Conservation (phyloP, 1,140 invertebrate species). For the Hyposmocoma kahamanoa region DNA sequence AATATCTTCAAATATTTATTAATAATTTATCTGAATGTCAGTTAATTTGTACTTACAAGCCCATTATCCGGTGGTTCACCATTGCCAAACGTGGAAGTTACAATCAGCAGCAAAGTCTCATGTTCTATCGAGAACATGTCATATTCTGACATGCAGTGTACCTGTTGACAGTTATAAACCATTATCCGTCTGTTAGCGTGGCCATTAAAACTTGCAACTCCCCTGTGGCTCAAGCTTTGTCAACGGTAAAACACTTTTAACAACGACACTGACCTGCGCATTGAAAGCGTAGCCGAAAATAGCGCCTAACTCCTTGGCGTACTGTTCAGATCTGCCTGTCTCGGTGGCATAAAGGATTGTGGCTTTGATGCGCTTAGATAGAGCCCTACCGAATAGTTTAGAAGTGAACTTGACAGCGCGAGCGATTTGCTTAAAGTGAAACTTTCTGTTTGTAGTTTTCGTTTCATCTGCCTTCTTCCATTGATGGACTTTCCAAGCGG, state of each 20-base stretch:
- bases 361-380: slow-evolving; percentile 93
- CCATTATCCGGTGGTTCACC: slow-evolving; percentile 98
- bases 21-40: too few species aligned
- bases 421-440: slow-evolving; percentile 97
- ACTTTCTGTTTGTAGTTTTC: slow-evolving; percentile 86
- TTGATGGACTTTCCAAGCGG: slow-evolving; percentile 91
- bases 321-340: slow-evolving; percentile 95
- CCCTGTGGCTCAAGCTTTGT: too few species aligned
- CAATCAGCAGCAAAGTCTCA: slow-evolving; percentile 91
- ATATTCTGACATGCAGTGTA: slow-evolving; percentile 93
- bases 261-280: slow-evolving; percentile 80
- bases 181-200: too few species aligned
- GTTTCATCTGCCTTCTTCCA: slow-evolving; percentile 84
- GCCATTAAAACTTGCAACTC: too few species aligned
- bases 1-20: too few species aligned
- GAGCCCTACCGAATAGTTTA: slow-evolving; percentile 94
- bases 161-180: too few species aligned
- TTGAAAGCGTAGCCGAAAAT: slow-evolving; percentile 96
- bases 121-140: slow-evolving; percentile 95
- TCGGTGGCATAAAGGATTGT: slow-evolving; percentile 96
- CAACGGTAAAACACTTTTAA: slow-evolving; percentile 1
- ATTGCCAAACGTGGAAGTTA: slow-evolving; percentile 98
- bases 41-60: slow-evolving; percentile 79
- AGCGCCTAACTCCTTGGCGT: slow-evolving; percentile 92
- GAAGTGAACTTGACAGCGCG: slow-evolving; percentile 98